phyloP scores from a whole-genome alignment of 2,113 vertebrate species.

The Cyanocitta stelleri region DNA sequence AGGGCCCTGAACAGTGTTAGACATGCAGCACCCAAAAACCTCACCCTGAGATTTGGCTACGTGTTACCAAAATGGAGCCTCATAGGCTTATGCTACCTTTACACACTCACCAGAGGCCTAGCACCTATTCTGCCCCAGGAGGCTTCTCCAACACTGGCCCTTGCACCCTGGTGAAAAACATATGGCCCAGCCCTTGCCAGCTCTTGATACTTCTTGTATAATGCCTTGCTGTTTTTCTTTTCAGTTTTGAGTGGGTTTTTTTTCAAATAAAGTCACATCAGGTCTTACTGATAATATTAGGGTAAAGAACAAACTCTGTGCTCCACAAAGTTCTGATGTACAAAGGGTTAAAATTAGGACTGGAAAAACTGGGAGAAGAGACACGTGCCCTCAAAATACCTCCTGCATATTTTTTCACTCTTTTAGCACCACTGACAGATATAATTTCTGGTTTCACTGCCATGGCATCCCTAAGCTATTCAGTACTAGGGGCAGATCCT shows the following conservation, averaged over 20 bases:
- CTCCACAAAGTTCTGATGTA: background rate
- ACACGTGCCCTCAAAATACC: background rate
- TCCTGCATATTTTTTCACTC: background rate
- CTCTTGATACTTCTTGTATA: background rate
- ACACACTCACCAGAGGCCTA: accelerated
- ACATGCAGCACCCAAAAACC: background rate
- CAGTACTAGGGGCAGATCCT: background rate
- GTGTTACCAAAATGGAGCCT: background rate
- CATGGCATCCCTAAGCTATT: background rate
- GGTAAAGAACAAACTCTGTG: background rate
- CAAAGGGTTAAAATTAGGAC: background rate
- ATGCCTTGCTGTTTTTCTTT: background rate
- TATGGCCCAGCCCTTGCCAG: background rate
- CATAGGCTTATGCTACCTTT: background rate
- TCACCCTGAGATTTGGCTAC: background rate
- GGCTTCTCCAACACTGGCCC: background rate
- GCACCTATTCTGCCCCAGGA: background rate
- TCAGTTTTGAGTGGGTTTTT: background rate
- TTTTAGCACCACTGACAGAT: background rate
- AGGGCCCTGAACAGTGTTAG: background rate
- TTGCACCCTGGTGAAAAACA: background rate
- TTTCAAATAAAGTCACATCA: background rate
- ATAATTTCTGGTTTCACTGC: background rate
- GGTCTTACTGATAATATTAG: background rate
- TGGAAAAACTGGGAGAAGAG: background rate